Conservation (phyloP, 2,888 invertebrate species). For the Bembecia ichneumoniformis region DNA sequence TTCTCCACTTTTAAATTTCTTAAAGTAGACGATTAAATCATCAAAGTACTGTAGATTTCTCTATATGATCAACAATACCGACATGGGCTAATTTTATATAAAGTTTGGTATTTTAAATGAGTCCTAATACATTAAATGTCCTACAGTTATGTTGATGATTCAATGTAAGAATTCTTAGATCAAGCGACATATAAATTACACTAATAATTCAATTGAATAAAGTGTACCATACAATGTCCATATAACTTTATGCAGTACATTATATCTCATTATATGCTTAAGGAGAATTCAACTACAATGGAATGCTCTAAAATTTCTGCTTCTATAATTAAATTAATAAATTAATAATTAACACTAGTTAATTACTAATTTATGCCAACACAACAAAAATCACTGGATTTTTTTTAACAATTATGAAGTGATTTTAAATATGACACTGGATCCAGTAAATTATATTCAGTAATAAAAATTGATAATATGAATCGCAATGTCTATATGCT, state of each 20-base stretch:
- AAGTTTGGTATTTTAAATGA: conserved; percentile 4
- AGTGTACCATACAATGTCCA: conserved; percentile 17
- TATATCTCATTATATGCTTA: conserved; percentile 17
- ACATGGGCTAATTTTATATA: not conserved
- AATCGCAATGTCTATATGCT: not conserved
- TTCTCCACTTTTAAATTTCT: conserved; percentile 10
- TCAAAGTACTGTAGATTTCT: conserved; percentile 29
- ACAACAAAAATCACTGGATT: conserved; percentile 35
- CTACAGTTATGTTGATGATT: conserved; percentile 23
- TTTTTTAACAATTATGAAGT: conserved; percentile 8
- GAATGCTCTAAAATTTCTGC: conserved; percentile 51
- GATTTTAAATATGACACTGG: not conserved
- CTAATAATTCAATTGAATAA: conserved; percentile 40
- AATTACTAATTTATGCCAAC: conserved; percentile 39
- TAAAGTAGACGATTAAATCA: conserved; percentile 33
- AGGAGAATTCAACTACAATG: conserved; percentile 41
- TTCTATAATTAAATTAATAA: conserved; percentile 21
- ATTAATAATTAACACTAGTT: conserved; percentile 9
- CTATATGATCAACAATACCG: conserved; percentile 28
- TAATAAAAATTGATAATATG: not conserved
- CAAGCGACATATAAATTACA: conserved; percentile 39
- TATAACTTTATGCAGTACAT: not conserved
- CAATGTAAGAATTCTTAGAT: conserved; percentile 30
- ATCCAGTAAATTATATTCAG: not conserved
- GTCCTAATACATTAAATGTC: conserved; percentile 21